phyloP scores from a whole-genome alignment of 2,113 vertebrate genomes.

The Sula dactylatra region DNA sequence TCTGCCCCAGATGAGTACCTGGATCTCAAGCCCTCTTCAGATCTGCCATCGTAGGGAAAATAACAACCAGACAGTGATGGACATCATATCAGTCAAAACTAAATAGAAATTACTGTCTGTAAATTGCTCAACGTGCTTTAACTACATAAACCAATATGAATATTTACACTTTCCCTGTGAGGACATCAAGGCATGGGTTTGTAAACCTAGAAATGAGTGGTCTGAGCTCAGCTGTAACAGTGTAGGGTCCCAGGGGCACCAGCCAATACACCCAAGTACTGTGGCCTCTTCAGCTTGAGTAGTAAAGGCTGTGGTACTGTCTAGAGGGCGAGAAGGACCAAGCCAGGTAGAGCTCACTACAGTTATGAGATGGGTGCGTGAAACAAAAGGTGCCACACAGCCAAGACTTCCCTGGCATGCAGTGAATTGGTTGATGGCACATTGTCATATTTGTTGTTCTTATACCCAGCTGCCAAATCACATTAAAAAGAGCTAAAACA shows the following conservation, averaged over 20 bases:
- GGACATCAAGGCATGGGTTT: not conserved
- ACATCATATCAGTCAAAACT: not conserved
- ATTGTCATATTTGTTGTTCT: not conserved
- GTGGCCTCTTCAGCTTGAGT: not conserved
- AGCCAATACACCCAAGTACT: not conserved
- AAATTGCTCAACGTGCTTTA: not conserved
- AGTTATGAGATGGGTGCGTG: not conserved
- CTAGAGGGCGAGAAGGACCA: not conserved
- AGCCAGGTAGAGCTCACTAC: not conserved
- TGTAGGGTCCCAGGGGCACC: not conserved
- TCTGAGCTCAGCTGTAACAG: not conserved
- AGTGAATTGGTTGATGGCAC: not conserved
- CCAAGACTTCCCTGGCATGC: not conserved
- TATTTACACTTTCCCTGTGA: not conserved
- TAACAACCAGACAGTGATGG: not conserved
- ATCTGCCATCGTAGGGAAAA: not conserved
- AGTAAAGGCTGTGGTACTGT: accelerated
- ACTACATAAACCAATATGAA: not conserved
- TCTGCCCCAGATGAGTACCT: not conserved
- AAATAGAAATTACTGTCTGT: not conserved
- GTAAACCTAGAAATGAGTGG: accelerated
- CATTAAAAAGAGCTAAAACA: not conserved
- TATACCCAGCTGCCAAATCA: not conserved
- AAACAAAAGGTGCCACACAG: not conserved
- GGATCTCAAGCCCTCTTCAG: not conserved